Evolutionary conservation across 2,888 invertebrate species (phyloP).

Genomic region (Conomelus anceps): DNA sequence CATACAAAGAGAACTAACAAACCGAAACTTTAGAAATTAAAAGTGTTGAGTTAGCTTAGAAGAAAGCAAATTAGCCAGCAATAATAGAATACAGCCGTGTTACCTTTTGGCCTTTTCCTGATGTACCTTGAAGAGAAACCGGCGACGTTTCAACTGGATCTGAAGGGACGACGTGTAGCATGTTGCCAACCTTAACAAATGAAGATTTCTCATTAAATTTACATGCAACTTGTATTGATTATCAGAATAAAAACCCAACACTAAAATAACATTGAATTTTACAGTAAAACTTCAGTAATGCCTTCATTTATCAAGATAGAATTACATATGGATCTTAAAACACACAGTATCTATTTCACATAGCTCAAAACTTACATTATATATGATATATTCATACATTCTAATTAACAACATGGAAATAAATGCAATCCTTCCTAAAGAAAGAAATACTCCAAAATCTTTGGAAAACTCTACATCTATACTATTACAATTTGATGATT

Average conservation of each 20-base stretch:
- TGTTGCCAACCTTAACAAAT: slow-evolving; percentile 49
- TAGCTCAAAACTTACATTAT: too few relatives aligned
- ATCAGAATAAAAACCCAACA: neutral
- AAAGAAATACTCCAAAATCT: neutral
- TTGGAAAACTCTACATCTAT: neutral
- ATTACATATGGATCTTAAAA: neutral
- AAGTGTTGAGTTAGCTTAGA: neutral
- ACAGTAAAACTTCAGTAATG: neutral
- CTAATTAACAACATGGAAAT: too few relatives aligned
- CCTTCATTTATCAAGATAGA: neutral
- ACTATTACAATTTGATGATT: neutral
- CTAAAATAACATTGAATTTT: neutral
- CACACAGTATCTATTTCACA: neutral
- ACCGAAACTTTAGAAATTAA: neutral
- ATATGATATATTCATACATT: too few relatives aligned
- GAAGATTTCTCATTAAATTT: neutral
- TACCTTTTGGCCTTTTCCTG: neutral
- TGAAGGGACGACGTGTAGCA: slow-evolving; percentile 52
- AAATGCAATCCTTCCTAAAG: neutral
- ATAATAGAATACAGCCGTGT: neutral
- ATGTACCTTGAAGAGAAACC: neutral
- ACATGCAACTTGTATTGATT: neutral
- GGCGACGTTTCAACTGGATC: slow-evolving; percentile 36
- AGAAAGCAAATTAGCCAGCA: neutral
- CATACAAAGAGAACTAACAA: neutral